These are phyloP conservation scores for Campylomormyrus numenius DNA, from an alignment of 2,113 vertebrate species.

Conservation along the genomic window DNA sequence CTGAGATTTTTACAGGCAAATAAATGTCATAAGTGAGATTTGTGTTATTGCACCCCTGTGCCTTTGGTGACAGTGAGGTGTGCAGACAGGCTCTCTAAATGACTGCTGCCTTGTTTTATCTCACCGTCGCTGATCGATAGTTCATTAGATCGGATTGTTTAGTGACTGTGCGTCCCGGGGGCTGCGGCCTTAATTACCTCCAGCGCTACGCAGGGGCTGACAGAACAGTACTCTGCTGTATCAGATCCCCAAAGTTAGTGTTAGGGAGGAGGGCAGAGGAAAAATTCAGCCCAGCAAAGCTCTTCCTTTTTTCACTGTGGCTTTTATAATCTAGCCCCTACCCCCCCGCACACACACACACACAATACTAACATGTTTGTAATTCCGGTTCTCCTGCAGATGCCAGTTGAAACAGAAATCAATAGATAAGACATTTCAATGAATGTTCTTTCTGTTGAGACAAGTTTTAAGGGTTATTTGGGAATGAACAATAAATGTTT, in stretches of 20 bases:
- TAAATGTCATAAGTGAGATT: constrained; percentile 84
- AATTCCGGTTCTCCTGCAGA: background rate
- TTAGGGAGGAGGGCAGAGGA: background rate
- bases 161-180: constrained; percentile 99
- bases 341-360: constrained; percentile 46
- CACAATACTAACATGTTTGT: background rate
- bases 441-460: background rate
- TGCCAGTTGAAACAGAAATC: background rate
- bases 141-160: constrained; percentile 99
- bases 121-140: constrained; percentile 88
- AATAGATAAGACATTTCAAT: background rate
- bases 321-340: background rate
- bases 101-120: constrained; percentile 99
- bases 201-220: constrained; percentile 80
- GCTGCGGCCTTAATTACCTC: constrained; percentile 97
- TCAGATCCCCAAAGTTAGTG: constrained; percentile 35
- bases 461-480: background rate
- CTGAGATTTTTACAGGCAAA: constrained; percentile 65
- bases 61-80: constrained; percentile 71
- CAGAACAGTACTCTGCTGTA: constrained; percentile 79
- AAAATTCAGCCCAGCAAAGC: background rate
- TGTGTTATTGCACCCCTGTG: constrained; percentile 59
- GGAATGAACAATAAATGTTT: background rate
- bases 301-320: background rate
- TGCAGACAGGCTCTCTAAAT: constrained; percentile 89